A percentile compares a stretch with the other conserved stretches of the same genome.
These are phyloP conservation scores for Astreopora myriophthalma DNA, from an alignment of 64 coral and sea anemone species.

Conservation along the genomic window DNA sequence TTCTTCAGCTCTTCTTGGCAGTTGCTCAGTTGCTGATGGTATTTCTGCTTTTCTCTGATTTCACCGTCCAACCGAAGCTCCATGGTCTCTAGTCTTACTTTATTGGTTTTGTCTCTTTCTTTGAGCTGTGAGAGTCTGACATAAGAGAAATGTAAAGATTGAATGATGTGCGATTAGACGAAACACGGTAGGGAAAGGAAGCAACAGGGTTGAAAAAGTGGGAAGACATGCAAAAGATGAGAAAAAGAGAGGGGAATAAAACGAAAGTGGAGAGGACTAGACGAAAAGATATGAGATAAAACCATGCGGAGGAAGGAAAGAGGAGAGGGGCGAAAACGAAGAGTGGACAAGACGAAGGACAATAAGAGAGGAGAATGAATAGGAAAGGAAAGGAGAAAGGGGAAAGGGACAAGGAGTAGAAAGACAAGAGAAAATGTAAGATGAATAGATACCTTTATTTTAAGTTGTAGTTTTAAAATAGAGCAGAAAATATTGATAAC, in stretches of 20 bases:
- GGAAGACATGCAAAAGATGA: background rate
- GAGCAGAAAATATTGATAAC: too few species aligned
- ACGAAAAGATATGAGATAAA: background rate
- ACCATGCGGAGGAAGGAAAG: background rate
- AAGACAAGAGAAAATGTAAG: background rate
- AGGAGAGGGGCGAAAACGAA: background rate
- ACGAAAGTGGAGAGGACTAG: background rate
- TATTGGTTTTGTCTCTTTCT: constrained; percentile 12
- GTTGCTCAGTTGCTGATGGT: constrained; percentile 53
- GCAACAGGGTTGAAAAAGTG: background rate
- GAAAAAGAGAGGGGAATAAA: background rate
- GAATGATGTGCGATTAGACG: too few species aligned
- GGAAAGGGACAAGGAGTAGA: too few species aligned
- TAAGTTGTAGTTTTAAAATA: background rate
- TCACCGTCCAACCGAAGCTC: constrained; percentile 34
- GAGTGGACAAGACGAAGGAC: background rate
- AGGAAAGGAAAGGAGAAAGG: background rate
- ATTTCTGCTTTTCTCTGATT: constrained; percentile 58
- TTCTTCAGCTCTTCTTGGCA: constrained; percentile 85
- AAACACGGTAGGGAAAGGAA: too few species aligned
- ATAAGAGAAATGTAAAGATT: background rate
- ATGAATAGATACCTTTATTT: background rate
- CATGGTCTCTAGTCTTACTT: background rate
- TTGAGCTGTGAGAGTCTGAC: background rate
- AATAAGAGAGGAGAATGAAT: background rate